These are phyloP conservation scores for Mnemiopsis leidyi DNA, from an alignment of 37 sponge, comb jelly and placozoan genomes.

Conservation along the genomic window DNA sequence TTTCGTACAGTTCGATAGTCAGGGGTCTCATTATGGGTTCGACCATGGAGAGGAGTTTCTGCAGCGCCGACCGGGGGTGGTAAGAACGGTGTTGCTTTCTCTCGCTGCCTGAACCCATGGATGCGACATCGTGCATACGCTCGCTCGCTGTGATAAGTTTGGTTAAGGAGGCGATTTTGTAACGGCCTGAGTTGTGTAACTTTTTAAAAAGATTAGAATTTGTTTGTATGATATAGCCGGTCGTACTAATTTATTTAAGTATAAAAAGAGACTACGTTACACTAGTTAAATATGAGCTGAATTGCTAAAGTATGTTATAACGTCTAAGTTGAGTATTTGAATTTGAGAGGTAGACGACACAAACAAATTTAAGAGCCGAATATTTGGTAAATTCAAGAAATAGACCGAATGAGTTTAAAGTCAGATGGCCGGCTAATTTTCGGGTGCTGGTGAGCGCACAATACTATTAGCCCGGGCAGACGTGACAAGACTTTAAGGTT, in stretches of 20 bases:
- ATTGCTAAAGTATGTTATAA: no score
- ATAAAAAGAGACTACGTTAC: no score
- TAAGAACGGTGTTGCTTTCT: not conserved
- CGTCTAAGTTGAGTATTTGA: not conserved
- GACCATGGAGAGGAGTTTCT: conserved; percentile 29
- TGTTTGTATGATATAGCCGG: not conserved
- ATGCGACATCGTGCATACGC: conserved; percentile 15
- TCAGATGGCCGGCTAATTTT: not conserved
- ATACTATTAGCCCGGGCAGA: not conserved
- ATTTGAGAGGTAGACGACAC: not conserved
- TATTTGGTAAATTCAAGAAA: not conserved
- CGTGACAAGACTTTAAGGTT: no score
- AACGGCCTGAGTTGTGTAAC: no score
- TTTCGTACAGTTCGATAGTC: not conserved
- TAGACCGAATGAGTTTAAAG: not conserved
- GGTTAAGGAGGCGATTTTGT: not conserved
- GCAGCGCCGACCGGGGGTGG: conserved; percentile 4
- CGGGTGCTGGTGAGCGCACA: not conserved
- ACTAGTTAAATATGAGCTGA: no score
- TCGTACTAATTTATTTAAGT: no score
- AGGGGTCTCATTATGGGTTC: conserved; percentile 29
- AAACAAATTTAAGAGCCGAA: not conserved
- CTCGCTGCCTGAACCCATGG: not conserved
- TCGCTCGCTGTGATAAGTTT: not conserved
- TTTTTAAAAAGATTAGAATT: not conserved